These are phyloP conservation scores for Salminus brasiliensis DNA, from an alignment of 2,113 vertebrate species.

Conservation along the genomic window DNA sequence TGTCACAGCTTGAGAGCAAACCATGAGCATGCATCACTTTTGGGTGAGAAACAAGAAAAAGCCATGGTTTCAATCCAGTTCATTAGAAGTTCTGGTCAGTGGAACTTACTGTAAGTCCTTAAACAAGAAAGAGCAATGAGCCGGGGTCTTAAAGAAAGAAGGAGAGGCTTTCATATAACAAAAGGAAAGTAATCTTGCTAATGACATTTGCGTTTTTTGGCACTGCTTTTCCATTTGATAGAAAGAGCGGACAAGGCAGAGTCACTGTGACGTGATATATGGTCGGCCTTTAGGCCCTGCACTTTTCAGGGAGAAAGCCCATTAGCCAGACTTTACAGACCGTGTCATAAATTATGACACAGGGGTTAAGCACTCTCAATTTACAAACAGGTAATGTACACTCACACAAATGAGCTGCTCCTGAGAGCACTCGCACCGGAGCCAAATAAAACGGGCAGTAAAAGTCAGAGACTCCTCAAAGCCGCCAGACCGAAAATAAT, in stretches of 20 bases:
- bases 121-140: conserved; percentile 6
- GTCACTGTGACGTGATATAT: conserved; percentile 59
- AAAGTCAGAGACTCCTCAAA: not conserved
- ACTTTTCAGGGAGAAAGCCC: conserved; percentile 56
- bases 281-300: conserved; percentile 42
- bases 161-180: conserved; percentile 35
- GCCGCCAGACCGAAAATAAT: not conserved
- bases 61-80: conserved; percentile 4
- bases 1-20: conserved; percentile 10
- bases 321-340: conserved; percentile 62
- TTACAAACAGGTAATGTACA: conserved; percentile 65
- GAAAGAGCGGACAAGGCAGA: conserved; percentile 52
- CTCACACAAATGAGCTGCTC: conserved; percentile 63
- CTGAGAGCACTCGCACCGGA: no score
- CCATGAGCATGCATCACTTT: conserved; percentile 8
- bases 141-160: conserved; percentile 20
- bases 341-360: conserved; percentile 60
- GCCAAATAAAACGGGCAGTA: conserved; percentile 15
- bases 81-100: not conserved
- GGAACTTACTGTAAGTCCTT: conserved; percentile 31
- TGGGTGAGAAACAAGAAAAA: not conserved
- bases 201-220: conserved; percentile 57
- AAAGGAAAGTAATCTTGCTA: conserved; percentile 56
- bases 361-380: conserved; percentile 57
- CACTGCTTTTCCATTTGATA: conserved; percentile 44